Percentiles rank a stretch among this genome's conserved stretches.
phyloP scores from a whole-genome alignment of 2,797 vertebrate genomes.

The Falco rusticolus region DNA sequence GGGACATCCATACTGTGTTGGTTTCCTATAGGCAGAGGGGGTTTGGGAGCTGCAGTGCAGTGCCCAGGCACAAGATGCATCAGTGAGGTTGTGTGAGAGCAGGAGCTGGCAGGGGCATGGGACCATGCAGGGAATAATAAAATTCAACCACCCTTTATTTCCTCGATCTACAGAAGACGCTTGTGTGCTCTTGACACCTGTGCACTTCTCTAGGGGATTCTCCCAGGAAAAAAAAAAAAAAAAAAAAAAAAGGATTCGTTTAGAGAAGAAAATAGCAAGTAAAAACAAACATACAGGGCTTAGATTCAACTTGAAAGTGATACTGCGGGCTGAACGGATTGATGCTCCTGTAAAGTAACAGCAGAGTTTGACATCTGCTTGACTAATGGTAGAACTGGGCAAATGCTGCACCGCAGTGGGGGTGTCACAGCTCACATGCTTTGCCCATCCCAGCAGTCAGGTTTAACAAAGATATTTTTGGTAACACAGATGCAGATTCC shows the following conservation, averaged over 20 bases:
- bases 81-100: rapidly evolving
- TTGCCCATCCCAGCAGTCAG: background rate
- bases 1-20: rapidly evolving
- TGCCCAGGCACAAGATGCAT: background rate
- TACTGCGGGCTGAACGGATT: background rate
- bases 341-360: background rate
- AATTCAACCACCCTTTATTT: background rate
- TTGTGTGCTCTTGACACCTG: background rate
- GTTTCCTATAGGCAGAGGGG: rapidly evolving
- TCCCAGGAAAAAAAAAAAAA: background rate
- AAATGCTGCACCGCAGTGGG: background rate
- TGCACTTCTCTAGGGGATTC: background rate
- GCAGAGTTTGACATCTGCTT: background rate
- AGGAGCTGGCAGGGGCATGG: background rate
- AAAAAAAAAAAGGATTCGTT: background rate
- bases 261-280: background rate
- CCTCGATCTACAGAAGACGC: rapidly evolving
- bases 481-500: constrained; percentile 30
- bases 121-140: rapidly evolving
- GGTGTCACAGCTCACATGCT: background rate
- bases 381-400: background rate
- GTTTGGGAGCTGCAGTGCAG: background rate
- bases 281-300: background rate
- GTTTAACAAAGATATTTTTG: constrained; percentile 49
- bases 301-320: background rate